Percentiles rank a stretch among this genome's conserved stretches.
phyloP scores from a whole-genome alignment of 2,888 invertebrate species.

The Drosophila picticornis region DNA sequence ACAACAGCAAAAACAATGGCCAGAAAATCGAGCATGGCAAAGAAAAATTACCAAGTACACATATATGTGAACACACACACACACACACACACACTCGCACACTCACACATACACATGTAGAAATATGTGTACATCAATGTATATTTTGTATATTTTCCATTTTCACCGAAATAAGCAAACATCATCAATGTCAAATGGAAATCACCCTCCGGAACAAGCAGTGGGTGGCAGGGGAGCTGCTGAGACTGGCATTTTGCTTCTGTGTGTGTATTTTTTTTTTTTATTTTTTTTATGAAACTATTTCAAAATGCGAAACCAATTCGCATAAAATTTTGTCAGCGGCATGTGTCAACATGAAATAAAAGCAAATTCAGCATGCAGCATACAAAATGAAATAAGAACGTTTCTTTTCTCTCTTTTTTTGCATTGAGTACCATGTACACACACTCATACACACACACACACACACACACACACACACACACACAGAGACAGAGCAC shows the following conservation, averaged over 20 bases:
- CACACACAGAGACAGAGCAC: constrained; percentile 20
- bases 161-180: constrained; percentile 81
- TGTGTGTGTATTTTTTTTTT: neutral
- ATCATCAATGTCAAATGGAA: constrained; percentile 83
- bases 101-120: neutral
- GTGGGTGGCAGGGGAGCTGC: neutral
- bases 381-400: constrained; percentile 71
- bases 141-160: constrained; percentile 74
- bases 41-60: constrained; percentile 56
- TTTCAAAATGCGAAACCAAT: constrained; percentile 81
- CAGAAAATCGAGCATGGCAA: constrained; percentile 34
- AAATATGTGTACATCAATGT: constrained; percentile 23
- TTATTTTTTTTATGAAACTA: constrained; percentile 75
- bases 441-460: constrained; percentile 19
- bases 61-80: constrained; percentile 20
- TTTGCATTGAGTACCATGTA: constrained; percentile 6
- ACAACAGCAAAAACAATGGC: constrained; percentile 42
- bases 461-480: constrained; percentile 20
- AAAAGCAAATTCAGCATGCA: constrained; percentile 59
- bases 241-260: constrained; percentile 50
- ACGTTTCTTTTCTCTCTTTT: constrained; percentile 30
- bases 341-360: constrained; percentile 66
- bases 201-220: constrained; percentile 62
- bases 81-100: constrained; percentile 6
- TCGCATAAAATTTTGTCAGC: constrained; percentile 80